A percentile compares a stretch with the other conserved stretches of the same genome.
Evolutionary conservation across 2,797 vertebrate species (phyloP).

Genomic region (Macrochelys suwanniensis): DNA sequence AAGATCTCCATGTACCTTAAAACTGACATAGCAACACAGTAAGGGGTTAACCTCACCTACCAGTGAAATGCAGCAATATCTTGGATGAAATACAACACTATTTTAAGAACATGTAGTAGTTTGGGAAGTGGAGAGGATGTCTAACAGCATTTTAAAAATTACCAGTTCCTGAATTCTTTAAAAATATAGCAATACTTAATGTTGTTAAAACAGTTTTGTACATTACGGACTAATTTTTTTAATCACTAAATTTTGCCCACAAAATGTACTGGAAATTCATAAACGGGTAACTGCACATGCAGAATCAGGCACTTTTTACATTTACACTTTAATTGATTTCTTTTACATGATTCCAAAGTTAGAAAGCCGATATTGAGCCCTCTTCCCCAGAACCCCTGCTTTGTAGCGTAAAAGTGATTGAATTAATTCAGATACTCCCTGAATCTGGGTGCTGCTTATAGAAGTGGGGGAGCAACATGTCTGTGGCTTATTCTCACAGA

Average conservation of each 20-base stretch:
- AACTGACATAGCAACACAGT: not conserved
- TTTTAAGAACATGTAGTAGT: not conserved
- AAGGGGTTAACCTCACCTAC: not conserved
- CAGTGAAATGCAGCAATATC: not conserved
- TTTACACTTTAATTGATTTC: not conserved
- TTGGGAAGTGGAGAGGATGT: not conserved
- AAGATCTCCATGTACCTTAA: not conserved
- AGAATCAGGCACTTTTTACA: not conserved
- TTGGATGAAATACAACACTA: rapidly evolving
- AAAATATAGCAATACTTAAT: not conserved
- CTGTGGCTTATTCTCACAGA: rapidly evolving
- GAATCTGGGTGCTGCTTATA: not conserved
- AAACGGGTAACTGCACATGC: not conserved
- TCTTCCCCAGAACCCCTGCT: not conserved
- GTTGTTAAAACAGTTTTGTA: not conserved
- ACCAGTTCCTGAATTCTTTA: not conserved
- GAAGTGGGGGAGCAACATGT: rapidly evolving
- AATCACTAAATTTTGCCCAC: not conserved
- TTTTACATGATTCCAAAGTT: not conserved
- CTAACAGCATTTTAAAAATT: not conserved
- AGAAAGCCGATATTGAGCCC: not conserved
- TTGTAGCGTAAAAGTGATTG: rapidly evolving
- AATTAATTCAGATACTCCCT: not conserved
- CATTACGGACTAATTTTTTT: not conserved
- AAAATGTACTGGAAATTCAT: not conserved